Evolutionary conservation across 2,113 vertebrate genomes (phyloP).

Genomic region (Morone saxatilis): DNA sequence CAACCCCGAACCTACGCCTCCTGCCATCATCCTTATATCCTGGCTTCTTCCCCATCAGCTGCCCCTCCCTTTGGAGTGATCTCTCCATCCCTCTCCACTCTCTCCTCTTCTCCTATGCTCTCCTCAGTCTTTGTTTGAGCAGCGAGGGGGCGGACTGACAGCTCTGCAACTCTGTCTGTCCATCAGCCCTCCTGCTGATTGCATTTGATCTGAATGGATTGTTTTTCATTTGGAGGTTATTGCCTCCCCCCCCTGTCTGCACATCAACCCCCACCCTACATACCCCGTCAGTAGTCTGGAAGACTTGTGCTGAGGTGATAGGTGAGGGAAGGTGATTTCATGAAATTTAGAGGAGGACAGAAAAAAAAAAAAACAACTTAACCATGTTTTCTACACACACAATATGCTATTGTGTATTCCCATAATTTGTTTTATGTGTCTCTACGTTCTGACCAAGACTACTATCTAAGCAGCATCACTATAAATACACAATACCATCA

Average conservation of each 20-base stretch:
- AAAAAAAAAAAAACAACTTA: not conserved
- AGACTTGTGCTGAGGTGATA: constrained; percentile 71
- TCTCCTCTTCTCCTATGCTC: constrained; percentile 45
- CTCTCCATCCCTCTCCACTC: constrained; percentile 79
- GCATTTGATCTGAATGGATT: constrained; percentile 84
- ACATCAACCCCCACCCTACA: constrained; percentile 10
- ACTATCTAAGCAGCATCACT: constrained; percentile 11
- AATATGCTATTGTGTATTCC: constrained; percentile 1
- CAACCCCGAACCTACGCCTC: constrained; percentile 24
- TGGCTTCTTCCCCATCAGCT: constrained; percentile 67
- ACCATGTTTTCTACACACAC: not conserved
- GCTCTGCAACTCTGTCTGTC: constrained; percentile 70
- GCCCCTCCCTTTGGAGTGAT: constrained; percentile 85
- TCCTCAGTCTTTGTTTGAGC: constrained; percentile 73
- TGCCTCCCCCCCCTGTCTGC: constrained; percentile 41
- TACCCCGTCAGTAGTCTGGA: constrained; percentile 51
- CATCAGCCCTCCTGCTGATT: constrained; percentile 77
- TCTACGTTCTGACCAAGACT: constrained; percentile 11
- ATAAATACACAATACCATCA: constrained; percentile 35
- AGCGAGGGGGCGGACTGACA: constrained; percentile 63
- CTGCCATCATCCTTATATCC: constrained; percentile 65
- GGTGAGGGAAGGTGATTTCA: constrained; percentile 63
- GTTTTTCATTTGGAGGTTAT: constrained; percentile 84
- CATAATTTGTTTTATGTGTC: constrained; percentile 2
- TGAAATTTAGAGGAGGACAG: constrained; percentile 48